Evolutionary conservation across 1,140 invertebrate genomes (phyloP).

Genomic region (Hyles vespertilio): DNA sequence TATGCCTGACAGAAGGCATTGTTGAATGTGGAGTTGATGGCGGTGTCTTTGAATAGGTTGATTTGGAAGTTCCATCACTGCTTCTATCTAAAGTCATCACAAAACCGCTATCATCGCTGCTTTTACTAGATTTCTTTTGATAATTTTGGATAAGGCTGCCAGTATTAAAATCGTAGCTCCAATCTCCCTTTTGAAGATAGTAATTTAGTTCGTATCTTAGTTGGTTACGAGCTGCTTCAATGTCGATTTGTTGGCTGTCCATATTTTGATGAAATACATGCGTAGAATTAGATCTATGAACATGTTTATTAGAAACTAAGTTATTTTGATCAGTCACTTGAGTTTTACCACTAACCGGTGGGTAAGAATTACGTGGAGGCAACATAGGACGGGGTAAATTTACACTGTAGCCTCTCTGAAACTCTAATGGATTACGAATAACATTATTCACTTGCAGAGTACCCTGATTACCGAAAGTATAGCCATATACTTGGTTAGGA

Average conservation of each 20-base stretch:
- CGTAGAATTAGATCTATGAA: slow-evolving; percentile 74
- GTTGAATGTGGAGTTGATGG: slow-evolving; percentile 67
- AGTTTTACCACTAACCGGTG: slow-evolving; percentile 74
- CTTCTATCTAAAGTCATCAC: slow-evolving; percentile 71
- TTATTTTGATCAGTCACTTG: slow-evolving; percentile 71
- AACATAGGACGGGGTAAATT: slow-evolving; percentile 75
- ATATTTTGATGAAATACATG: slow-evolving; percentile 73
- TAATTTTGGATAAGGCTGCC: slow-evolving; percentile 70
- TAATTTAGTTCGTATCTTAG: slow-evolving; percentile 67
- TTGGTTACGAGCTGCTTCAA: slow-evolving; percentile 66
- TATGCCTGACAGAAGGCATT: slow-evolving; percentile 63
- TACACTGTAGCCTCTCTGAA: slow-evolving; percentile 75
- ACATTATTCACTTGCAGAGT: slow-evolving; percentile 66
- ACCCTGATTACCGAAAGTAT: slow-evolving; percentile 73
- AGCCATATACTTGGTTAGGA: slow-evolving; percentile 68
- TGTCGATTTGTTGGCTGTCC: slow-evolving; percentile 60
- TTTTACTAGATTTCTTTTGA: slow-evolving; percentile 71
- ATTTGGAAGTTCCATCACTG: slow-evolving; percentile 69
- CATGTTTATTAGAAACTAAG: slow-evolving; percentile 70
- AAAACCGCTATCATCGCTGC: slow-evolving; percentile 70
- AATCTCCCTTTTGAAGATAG: slow-evolving; percentile 70
- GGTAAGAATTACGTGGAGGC: slow-evolving; percentile 78
- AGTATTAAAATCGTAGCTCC: slow-evolving; percentile 70
- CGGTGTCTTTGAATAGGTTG: slow-evolving; percentile 65
- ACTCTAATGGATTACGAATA: slow-evolving; percentile 75